Base-by-base conservation (phyloP, 2,888 invertebrate genomes). In the Smittia sp. region DNA sequence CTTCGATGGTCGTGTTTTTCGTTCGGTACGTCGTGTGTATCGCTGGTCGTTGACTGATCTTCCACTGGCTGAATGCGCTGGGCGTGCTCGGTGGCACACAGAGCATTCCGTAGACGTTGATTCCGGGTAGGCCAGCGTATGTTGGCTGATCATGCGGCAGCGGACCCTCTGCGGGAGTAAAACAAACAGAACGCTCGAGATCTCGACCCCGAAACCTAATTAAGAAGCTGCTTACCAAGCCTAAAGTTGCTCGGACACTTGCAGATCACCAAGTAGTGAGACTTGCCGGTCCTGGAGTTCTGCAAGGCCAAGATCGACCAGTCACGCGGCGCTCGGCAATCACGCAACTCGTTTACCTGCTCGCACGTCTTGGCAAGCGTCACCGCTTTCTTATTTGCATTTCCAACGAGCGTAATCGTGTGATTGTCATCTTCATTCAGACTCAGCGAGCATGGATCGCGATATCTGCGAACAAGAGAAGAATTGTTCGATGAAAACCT, bases 121-220 rank as follows among this genome's bases (percentile, higher is more conserved):
- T 95, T 1, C 95, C 95, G 1, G 95, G 95, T 9, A 96, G 94
- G 77, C 94, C 93, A 1, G 95, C 96, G 80, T 96, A 96, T 0
- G 94, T 93, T 13, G 96, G 95, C 80, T 94, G 94, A 80, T 94
- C 94, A 80, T 96, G 96, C 9, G 93, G 93, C 89, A 95, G 93
- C 72, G 96, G 96, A 13, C 95, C 96, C 84, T 95, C 95, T 94
- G 85, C 32, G 32, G 9, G 32, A 32, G n/a, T n/a, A 32, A 32
- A 6, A 32, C 32, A 32, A 32, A 32, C 9, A 3, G 9, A 32
- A 32, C 32, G 9, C 32, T 32, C 3, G 9, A 32, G 32, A 32
- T 32, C 32, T 39, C 18, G n/a, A 67, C 41, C 38, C 39, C 69
- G 70, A 74, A 39, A 67, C 46, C 46, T 24, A 38, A 67, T 67